Evolutionary conservation across 1,140 invertebrate genomes (phyloP), one percentile per base, ranked within the genome.

Genomic region (Palaemon carinicauda): DNA sequence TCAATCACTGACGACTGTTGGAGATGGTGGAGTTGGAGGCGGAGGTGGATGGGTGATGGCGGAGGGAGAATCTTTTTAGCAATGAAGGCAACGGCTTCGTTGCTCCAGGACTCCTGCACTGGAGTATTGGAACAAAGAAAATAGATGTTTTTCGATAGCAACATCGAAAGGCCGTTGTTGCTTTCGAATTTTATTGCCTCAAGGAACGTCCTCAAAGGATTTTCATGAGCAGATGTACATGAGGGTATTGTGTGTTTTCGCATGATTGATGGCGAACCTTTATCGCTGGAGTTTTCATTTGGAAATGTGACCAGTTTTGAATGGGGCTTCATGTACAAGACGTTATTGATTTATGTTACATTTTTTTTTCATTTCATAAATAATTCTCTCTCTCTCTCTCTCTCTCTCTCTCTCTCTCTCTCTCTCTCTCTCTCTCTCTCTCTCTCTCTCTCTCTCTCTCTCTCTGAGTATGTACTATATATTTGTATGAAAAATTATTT

Each of bases 1-100:
- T 86, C 83, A 79, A 74, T 86, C 83, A 82, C 60, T 73, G 17
- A 52, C 80, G 33, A 51, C 19, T 50, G 41, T 50, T 33, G 74
- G 24, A 54, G 53, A 21, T 17, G 51, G 31, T 14, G 73, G 24
- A 24, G 71, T n/a, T 12, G 33, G 54, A 24, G 21, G 19, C 9
- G 24, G 73, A n/a, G 52, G n/a, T 33, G 21, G 65, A 21, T 73
- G n/a, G 54, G 15, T 10, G 12, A 19, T 15, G 41, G 53, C 31
- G 21, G 74, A 31, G 74, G 27, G 21, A 51, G 74, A n/a, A n/a
- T 50, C n/a, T 2, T 19, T 54, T 54, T 80, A 33, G 65, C 19
- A 52, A 9, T 24, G 24, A 31, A 14, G 79, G 17, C 15, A 17
- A 15, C 7, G 74, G 27, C 17, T n/a, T 10, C 24, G 51, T 17